phyloP scores from a whole-genome alignment of 35 echinoderm and acorn worm genomes.

The Heliocidaris erythrogramma region DNA sequence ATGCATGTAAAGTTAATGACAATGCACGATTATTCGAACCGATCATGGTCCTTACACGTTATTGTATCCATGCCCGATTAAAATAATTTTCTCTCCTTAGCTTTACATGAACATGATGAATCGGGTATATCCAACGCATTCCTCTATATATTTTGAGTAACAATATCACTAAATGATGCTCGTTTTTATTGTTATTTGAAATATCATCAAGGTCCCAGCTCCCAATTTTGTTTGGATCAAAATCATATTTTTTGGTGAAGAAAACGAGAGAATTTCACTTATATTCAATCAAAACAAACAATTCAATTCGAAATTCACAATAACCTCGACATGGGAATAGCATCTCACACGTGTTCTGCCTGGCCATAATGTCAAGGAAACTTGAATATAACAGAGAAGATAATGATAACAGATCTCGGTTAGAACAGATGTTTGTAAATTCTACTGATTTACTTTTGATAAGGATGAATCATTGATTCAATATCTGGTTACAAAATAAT shows the following conservation, averaged over 20 bases:
- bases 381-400: neutral
- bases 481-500: neutral
- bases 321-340: neutral
- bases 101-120: too few species aligned
- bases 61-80: too few species aligned
- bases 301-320: neutral
- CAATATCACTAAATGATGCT: too few species aligned
- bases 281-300: neutral
- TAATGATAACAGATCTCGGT: neutral
- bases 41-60: too few species aligned
- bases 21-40: too few species aligned
- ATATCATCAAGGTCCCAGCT: neutral
- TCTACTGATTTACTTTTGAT: neutral
- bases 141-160: too few species aligned
- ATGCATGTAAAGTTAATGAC: too few species aligned
- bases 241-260: neutral
- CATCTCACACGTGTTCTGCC: neutral
- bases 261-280: neutral
- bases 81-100: too few species aligned
- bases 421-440: conserved; percentile 11
- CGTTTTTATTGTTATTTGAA: neutral
- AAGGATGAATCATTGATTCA: conserved; percentile 3
- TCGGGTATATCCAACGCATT: too few species aligned
- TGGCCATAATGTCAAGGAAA: neutral
- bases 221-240: too few species aligned